phyloP scores from a whole-genome alignment of 2,797 vertebrate genomes.

The Lerista edwardsae region DNA sequence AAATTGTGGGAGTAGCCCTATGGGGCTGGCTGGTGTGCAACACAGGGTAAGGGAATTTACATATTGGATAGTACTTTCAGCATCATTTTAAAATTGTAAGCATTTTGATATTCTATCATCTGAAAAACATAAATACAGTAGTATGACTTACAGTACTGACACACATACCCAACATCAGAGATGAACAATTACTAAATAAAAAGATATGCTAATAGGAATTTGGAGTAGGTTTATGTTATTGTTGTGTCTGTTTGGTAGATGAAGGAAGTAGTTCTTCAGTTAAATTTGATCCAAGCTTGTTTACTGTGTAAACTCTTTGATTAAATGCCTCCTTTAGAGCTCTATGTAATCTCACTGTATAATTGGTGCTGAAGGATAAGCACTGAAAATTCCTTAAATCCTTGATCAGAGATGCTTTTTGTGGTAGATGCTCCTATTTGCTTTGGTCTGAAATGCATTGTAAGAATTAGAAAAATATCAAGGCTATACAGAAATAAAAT shows the following conservation, averaged over 20 bases:
- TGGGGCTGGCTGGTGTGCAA: too few relatives aligned
- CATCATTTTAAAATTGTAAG: not conserved
- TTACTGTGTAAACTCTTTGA: conserved; percentile 10
- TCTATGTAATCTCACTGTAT: not conserved
- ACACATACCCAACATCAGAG: too few relatives aligned
- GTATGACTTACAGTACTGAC: not conserved
- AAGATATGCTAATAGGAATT: not conserved
- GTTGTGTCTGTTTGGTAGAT: not conserved
- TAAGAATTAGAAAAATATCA: not conserved
- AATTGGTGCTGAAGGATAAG: not conserved
- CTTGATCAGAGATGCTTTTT: not conserved
- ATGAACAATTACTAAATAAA: not conserved
- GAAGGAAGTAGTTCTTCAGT: not conserved
- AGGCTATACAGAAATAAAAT: not conserved
- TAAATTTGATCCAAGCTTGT: not conserved
- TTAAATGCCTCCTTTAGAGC: not conserved
- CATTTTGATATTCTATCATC: not conserved
- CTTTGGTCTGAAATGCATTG: not conserved
- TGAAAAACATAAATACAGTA: not conserved
- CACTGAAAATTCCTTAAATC: not conserved
- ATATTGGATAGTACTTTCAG: not conserved
- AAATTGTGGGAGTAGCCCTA: too few relatives aligned
- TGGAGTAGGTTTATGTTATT: not conserved
- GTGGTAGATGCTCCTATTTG: not conserved
- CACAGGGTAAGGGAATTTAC: too few relatives aligned